These are phyloP conservation scores for Allobates femoralis DNA, from an alignment of 2,797 vertebrate species.

Conservation along the genomic window DNA sequence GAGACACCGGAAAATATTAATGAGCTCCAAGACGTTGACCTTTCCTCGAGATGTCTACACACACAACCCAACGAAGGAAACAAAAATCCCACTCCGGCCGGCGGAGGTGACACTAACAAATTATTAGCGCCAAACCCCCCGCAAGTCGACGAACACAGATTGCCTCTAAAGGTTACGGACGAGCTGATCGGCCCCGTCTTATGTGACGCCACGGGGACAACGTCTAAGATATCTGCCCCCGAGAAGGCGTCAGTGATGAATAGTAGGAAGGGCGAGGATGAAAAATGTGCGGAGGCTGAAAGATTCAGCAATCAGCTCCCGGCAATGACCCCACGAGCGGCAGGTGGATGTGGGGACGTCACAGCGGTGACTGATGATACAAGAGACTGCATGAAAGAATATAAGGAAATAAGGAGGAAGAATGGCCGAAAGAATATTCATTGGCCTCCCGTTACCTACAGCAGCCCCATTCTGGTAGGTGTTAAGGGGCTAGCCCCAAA, in stretches of 20 bases:
- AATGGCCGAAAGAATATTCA: conserved; percentile 48
- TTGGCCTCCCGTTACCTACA: conserved; percentile 47
- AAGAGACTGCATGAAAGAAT: conserved; percentile 66
- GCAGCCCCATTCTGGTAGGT: conserved; percentile 65
- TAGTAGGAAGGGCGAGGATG: neutral
- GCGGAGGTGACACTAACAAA: neutral
- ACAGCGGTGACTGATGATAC: conserved; percentile 66
- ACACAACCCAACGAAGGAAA: neutral
- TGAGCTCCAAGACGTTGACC: neutral
- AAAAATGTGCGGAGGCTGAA: conserved; percentile 3
- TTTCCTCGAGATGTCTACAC: neutral
- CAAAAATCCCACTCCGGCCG: neutral
- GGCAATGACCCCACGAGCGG: neutral
- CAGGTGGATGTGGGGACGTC: neutral
- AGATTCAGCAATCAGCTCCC: conserved; percentile 23
- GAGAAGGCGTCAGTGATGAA: conserved; percentile 51
- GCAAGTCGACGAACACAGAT: conserved; percentile 49
- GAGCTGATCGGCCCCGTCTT: conserved; percentile 66
- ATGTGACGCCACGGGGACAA: conserved; percentile 62
- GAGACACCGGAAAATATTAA: conserved; percentile 14
- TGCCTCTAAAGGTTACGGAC: conserved; percentile 61
- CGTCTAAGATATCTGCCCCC: conserved; percentile 61
- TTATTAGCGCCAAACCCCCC: neutral
- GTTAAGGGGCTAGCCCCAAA: neutral
- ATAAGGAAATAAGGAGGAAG: conserved; percentile 67